These are phyloP conservation scores for Cryptotis parvus DNA, from an alignment of 2,113 vertebrate species.

Conservation along the genomic window DNA sequence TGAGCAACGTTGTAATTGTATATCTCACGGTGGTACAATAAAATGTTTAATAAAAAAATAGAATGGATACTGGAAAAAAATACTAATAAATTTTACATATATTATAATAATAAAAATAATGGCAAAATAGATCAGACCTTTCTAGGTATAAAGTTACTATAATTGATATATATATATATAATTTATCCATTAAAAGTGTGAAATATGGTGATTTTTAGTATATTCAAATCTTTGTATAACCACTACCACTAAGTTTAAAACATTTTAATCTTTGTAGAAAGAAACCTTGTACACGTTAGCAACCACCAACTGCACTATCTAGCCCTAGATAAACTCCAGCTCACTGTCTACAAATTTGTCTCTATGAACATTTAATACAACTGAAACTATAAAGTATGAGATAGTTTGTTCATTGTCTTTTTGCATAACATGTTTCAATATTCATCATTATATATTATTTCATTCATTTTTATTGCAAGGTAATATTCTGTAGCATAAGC, in stretches of 20 bases:
- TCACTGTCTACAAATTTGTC: background rate
- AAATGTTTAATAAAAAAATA: too few species aligned
- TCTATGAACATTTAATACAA: background rate
- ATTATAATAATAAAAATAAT: too few species aligned
- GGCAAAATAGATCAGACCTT: too few species aligned
- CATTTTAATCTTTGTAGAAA: background rate
- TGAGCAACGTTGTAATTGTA: too few species aligned
- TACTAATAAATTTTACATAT: too few species aligned
- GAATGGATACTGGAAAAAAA: too few species aligned
- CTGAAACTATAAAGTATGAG: background rate
- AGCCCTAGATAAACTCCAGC: background rate
- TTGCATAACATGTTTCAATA: background rate
- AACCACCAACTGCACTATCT: background rate
- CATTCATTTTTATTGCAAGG: conserved; percentile 10
- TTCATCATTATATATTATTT: background rate
- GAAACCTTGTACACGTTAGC: background rate
- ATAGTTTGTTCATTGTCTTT: background rate
- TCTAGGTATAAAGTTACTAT: background rate
- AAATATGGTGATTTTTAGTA: conserved; percentile 17
- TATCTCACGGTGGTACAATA: too few species aligned
- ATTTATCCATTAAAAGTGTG: conserved; percentile 24
- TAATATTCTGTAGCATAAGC: background rate
- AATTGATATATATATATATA: too few species aligned
- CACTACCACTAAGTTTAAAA: background rate
- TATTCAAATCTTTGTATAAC: background rate